Evolutionary conservation across 2,797 vertebrate species (phyloP).

Genomic region (Meda fulgida): DNA sequence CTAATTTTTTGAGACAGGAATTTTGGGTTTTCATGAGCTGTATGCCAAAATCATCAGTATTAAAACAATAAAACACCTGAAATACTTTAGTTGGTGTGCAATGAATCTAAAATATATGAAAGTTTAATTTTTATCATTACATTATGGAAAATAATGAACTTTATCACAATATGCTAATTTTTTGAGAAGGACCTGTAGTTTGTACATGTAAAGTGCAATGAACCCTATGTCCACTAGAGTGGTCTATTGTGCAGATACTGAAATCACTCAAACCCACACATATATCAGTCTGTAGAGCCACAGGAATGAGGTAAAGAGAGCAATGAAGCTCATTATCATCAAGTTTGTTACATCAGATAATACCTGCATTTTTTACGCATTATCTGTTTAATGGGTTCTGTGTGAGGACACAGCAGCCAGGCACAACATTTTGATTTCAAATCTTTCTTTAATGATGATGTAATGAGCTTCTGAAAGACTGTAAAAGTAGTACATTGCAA

Average conservation of each 20-base stretch:
- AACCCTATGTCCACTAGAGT: constrained; percentile 75
- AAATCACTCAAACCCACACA: constrained; percentile 16
- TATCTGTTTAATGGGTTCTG: neutral
- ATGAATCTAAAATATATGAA: no score
- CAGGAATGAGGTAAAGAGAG: neutral
- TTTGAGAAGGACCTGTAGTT: no score
- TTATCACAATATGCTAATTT: no score
- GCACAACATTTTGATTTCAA: constrained; percentile 25
- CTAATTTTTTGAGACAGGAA: no score
- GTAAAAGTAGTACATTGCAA: constrained; percentile 41
- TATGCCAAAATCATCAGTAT: no score
- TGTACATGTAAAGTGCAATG: constrained; percentile 39
- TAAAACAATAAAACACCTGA: no score
- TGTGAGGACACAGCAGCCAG: neutral
- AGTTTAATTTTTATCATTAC: no score
- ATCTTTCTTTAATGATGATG: constrained; percentile 40
- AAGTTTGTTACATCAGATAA: constrained; percentile 28
- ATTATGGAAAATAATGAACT: no score
- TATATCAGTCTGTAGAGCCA: constrained; percentile 21
- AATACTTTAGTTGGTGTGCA: no score
- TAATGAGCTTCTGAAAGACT: constrained; percentile 41
- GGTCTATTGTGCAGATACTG: constrained; percentile 68
- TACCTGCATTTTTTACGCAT: neutral
- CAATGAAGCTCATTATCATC: neutral
- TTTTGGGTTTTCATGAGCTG: no score